Evolutionary conservation across 2,797 vertebrate genomes (phyloP).

Genomic region (Novumbra hubbsi): DNA sequence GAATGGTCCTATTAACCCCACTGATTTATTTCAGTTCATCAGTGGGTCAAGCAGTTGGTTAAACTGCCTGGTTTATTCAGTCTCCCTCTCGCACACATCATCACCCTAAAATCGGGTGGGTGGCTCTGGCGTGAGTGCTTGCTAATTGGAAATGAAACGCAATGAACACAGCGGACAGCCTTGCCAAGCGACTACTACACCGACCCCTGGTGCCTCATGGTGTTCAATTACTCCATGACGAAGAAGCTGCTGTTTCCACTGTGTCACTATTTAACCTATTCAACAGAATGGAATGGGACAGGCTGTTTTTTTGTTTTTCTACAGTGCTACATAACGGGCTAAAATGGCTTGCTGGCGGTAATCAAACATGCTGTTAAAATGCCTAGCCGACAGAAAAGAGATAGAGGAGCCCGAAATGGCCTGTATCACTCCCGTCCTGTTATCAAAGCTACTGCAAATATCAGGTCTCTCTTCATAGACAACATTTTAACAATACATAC

Average conservation of each 20-base stretch:
- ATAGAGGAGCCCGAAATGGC: neutral
- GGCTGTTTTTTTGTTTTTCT: constrained; percentile 62
- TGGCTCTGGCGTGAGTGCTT: constrained; percentile 40
- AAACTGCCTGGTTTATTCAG: neutral
- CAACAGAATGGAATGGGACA: constrained; percentile 66
- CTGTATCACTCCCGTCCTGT: constrained; percentile 1
- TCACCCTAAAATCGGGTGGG: constrained; percentile 8
- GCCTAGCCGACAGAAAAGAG: constrained; percentile 15
- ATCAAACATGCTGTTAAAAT: constrained; percentile 53
- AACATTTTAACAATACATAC: neutral
- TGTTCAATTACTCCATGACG: constrained; percentile 64
- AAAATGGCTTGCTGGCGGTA: constrained; percentile 58
- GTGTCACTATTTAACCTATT: constrained; percentile 73
- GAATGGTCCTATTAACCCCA: neutral
- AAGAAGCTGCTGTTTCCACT: constrained; percentile 41
- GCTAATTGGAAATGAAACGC: constrained; percentile 66
- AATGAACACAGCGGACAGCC: constrained; percentile 47
- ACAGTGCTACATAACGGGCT: constrained; percentile 58
- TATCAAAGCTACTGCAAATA: neutral
- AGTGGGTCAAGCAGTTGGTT: neutral
- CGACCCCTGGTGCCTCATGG: constrained; percentile 42
- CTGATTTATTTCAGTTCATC: constrained; percentile 29
- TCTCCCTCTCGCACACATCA: neutral
- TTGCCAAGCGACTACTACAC: neutral
- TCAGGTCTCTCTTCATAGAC: neutral